phyloP scores from a whole-genome alignment of 92 coral and sea anemone genomes.

The Palythoa heliodiscus region DNA sequence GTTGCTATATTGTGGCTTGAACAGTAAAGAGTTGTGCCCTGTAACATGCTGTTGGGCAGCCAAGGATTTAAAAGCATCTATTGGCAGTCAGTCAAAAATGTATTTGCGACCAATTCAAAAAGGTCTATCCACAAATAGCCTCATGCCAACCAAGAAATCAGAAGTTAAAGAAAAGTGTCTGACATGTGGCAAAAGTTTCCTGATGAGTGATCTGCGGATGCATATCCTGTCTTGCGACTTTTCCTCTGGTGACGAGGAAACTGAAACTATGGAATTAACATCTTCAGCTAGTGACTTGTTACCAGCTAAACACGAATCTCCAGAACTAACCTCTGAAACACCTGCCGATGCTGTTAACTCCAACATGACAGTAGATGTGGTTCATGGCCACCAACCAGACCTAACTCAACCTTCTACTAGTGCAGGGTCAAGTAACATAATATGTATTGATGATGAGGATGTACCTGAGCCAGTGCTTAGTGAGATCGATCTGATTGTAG shows the following conservation, averaged over 20 bases:
- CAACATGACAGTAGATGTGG: conserved; percentile 14
- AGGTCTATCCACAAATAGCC: conserved; percentile 48
- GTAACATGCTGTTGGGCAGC: conserved; percentile 51
- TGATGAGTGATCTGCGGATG: conserved; percentile 50
- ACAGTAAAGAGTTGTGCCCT: conserved; percentile 46
- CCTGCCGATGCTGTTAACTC: conserved; percentile 15
- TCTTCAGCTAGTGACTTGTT: conserved; percentile 25
- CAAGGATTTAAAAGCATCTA: conserved; percentile 48
- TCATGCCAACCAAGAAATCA: conserved; percentile 42
- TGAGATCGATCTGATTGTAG: conserved; percentile 27
- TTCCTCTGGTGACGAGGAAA: conserved; percentile 42
- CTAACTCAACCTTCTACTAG: conserved; percentile 11
- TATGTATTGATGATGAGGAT: conserved; percentile 4
- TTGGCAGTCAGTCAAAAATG: conserved; percentile 53
- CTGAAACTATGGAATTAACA: conserved; percentile 11
- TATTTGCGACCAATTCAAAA: conserved; percentile 59
- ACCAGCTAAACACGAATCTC: conserved; percentile 4
- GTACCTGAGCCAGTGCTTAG: neutral
- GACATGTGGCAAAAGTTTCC: conserved; percentile 41
- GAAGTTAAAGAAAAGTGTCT: conserved; percentile 54
- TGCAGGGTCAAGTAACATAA: conserved; percentile 16
- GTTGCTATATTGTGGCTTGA: conserved; percentile 44
- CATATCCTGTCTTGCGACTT: conserved; percentile 45
- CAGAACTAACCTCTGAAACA: conserved; percentile 10
- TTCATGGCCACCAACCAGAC: conserved; percentile 20